Conservation (phyloP, 2,888 invertebrate genomes). For the Drosophila ezoana region DNA sequence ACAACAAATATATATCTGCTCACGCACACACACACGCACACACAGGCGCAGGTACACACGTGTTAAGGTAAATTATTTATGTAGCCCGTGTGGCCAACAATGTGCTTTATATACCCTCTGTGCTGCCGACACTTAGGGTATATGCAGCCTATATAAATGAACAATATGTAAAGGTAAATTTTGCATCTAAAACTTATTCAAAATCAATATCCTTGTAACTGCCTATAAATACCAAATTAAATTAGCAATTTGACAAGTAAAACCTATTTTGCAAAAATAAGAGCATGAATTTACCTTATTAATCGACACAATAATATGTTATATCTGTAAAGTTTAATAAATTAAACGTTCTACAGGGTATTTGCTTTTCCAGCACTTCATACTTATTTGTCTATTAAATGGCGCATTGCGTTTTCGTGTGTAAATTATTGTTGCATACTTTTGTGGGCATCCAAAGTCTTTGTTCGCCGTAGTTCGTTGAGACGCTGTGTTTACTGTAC, state of each 20-base stretch:
- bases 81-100: slow-evolving; percentile 42
- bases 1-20: slow-evolving; percentile 11
- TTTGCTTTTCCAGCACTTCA: neutral
- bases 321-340: no score
- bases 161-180: no score
- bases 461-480: slow-evolving; percentile 25
- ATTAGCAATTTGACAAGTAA: no score
- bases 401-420: slow-evolving; percentile 40
- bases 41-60: slow-evolving; percentile 12
- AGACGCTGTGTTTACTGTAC: slow-evolving; percentile 9
- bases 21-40: slow-evolving; percentile 5
- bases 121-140: neutral
- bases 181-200: neutral
- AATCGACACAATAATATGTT: no score
- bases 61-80: slow-evolving; percentile 57
- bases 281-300: no score
- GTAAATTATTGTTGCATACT: slow-evolving; percentile 62
- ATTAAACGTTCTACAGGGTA: neutral
- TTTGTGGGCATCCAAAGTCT: slow-evolving; percentile 50
- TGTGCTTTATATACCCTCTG: slow-evolving; percentile 33
- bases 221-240: no score
- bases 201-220: neutral
- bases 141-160: neutral
- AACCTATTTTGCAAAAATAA: no score
- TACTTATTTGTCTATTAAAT: slow-evolving; percentile 1